Base-by-base conservation (phyloP, 1,140 invertebrate genomes). In the Metaphire vulgaris region DNA sequence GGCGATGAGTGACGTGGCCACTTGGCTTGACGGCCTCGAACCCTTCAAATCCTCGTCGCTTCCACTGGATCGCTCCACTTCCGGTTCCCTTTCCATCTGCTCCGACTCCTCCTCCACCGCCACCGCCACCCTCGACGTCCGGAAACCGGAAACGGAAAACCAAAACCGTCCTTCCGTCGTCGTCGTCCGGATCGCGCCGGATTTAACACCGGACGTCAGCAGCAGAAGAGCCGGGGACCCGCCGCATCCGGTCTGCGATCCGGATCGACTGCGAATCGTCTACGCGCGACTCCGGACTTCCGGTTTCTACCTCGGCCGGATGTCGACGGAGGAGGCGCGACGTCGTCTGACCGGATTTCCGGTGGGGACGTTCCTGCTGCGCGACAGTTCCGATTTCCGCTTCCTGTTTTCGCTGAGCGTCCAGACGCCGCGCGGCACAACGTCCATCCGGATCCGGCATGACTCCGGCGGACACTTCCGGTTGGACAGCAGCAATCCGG, bases 391-490 rank as follows among this genome's bases (percentile, higher is more conserved):
- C 0, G 92, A 95, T 83, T 89, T 89, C 1, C 89, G 89, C 78
- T 93, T 90, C 85, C 89, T 92, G 33, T 95, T 92, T 82, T 90
- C 92, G 1, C 86, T 96, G 21, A 93, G 92, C 80, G 91, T 95
- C 14, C 92, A 94, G 84, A 95, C 93, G 0, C 88, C 89, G 21
- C 85, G 90, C 34, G 93, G 93, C 0, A 92, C 93, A 0, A 95
- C 92, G 0, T 93, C 92, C 33, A 91, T 95, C 0, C 86, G 94
- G 34, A 89, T 95, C 26, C 89, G 91, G 72, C 93, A 91, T 83
- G 86, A 87, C 34, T n/a, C n/a, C n/a, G 85, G 89, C 78, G 92
- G 92, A 0, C 88, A 89, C 76, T 95, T 94, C 87, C 87, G 90
- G 30, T 86, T 95, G 79, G 93, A 95, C 82, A 90, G 92, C 16